Evolutionary conservation across 1,140 invertebrate species (phyloP), one percentile per base, ranked within the genome.

Genomic region (Drosophila dunni): DNA sequence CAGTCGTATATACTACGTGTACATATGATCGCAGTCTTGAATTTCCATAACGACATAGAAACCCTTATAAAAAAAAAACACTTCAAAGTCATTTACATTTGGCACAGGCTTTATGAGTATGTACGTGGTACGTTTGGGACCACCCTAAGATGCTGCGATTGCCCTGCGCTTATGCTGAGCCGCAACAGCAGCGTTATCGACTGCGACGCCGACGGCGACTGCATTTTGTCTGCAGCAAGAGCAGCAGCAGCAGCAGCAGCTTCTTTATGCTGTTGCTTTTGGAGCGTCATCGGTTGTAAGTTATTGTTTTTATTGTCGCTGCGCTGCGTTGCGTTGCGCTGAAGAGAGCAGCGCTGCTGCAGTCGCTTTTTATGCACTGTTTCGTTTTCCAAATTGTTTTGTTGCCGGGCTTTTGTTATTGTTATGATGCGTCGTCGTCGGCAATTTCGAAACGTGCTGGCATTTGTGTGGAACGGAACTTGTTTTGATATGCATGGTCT

Each of bases 391-490:
- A 72, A 81, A 83, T 76, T 79, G 76, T 84, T 82, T 79, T 78
- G 64, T 56, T 70, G 61, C 34, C 56, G 62, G 77, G 71, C 71
- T 76, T 86, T 86, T 86, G 82, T 86, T 86, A 86, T 86, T 86
- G 82, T 86, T 86, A 82, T 86, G 83, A 86, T 86, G 75, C 75
- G 75, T 56, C 53, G 53, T 56, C 62, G 51, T 65, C 66, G 68
- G 79, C 62, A 73, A 79, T 88, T 86, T 86, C 82, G 83, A 86
- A 86, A 86, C 82, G 82, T 86, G 82, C 83, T 86, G 82, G 82
- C 82, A 86, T 88, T 88, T 86, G 82, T 81, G 82, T 86, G 82
- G 83, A 86, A 86, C 83, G 82, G 82, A 86, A 86, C 82, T 86
- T 86, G 82, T 86, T 86, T 86, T 86, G 75, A 86, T 77, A 86